A percentile compares a stretch with the other conserved stretches of the same genome.
These are phyloP conservation scores for Xerus inauris DNA, from an alignment of 2,113 vertebrate species.

Conservation along the genomic window DNA sequence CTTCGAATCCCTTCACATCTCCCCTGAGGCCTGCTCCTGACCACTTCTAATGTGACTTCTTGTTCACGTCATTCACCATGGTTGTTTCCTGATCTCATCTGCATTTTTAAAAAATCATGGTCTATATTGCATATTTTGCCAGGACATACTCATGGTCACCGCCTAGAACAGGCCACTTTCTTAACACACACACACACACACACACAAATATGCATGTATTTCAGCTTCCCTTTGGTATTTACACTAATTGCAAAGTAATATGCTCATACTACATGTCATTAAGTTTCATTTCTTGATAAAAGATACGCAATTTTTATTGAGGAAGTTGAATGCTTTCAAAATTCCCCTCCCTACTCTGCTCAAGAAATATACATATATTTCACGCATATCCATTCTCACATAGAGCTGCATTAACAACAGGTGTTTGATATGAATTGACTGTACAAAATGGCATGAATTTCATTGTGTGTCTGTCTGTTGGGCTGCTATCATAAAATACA, in stretches of 20 bases:
- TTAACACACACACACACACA: neutral
- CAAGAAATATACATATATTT: neutral
- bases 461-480: neutral
- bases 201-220: neutral
- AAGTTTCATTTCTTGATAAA: neutral
- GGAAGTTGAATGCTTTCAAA: neutral
- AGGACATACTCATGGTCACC: neutral
- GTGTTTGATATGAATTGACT: neutral
- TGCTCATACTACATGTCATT: neutral
- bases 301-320: neutral
- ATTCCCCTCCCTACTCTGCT: neutral
- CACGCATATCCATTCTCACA: neutral
- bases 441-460: neutral
- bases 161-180: neutral
- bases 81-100: neutral
- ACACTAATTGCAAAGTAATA: conserved; percentile 12
- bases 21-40: neutral
- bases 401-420: neutral
- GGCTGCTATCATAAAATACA: neutral
- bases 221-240: neutral
- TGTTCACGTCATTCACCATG: neutral
- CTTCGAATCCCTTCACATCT: neutral
- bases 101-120: neutral
- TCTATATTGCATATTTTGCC: neutral
- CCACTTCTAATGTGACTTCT: rapidly evolving